Evolutionary conservation across 2,797 vertebrate genomes (phyloP), one percentile per base, ranked within the genome.

Genomic region (Glyptemys insculpta): DNA sequence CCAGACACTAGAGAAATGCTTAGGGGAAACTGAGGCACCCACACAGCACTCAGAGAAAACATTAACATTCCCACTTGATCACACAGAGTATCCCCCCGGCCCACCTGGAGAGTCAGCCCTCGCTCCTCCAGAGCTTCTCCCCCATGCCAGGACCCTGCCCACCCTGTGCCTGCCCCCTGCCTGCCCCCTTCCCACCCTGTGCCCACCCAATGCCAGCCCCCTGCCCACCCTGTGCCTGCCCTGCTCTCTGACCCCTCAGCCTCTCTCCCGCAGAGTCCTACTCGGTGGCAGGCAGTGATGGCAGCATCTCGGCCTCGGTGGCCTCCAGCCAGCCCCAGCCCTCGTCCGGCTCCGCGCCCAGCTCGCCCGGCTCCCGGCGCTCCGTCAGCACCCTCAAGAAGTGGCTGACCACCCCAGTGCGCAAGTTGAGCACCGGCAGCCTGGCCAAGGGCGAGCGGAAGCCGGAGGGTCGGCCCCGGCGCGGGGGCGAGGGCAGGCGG

Each of bases 331-430:
- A 99, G 57, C 99, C 98, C 0, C 99, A 98, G 97, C 98, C 99
- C 9, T 99, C 99, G 41, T 98, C 98, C 95, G 99, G 99, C 95
- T 99, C 99, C 5, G 98, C 98, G 79, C 99, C 99, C 72, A 99
- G 98, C 96, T 99, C 99, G 27, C 99, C 99, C 0, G 98, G 98
- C 84, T 99, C 99, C 84, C 98, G 98, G 25, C 99, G 98, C 93
- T 99, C 99, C 4, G 98, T 99, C 93, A 99, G 98, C 98, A 99
- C 99, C 82, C 97, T 99, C 90, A 99, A 99, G 97, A 99, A 99
- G 97, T 99, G 99, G 99, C 98, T 99, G 97, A 99, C 99, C 50
- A 99, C 98, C 95, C 99, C 98, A 0, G 98, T 99, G 74, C 99
- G 99, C 96, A 99, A 99, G 96, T 98, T 98, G 95, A 99, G 98